Conservation (phyloP, 2,888 invertebrate genomes). For the Pollenia amentaria region DNA sequence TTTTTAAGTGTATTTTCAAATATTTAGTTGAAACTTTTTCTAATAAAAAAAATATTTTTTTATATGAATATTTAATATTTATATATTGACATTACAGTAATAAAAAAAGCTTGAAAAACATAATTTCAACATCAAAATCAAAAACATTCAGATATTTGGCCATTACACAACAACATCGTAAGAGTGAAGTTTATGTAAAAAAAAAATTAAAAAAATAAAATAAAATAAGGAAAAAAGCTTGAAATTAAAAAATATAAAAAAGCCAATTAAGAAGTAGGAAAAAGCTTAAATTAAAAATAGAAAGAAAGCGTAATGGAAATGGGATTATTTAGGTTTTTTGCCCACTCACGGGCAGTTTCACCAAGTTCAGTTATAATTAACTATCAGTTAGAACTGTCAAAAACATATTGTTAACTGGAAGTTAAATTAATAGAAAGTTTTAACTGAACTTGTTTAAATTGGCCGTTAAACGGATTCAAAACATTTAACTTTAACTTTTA, state of each 20-base stretch:
- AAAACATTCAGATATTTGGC: slow-evolving; percentile 44
- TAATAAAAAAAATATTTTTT: slow-evolving; percentile 21
- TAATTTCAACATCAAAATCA: slow-evolving; percentile 8
- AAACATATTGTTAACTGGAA: no score
- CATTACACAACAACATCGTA: slow-evolving; percentile 66
- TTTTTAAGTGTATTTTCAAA: slow-evolving; percentile 32
- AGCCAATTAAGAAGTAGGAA: slow-evolving; percentile 5
- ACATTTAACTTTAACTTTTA: background rate
- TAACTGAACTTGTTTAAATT: no score
- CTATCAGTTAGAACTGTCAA: no score
- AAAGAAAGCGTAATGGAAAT: background rate
- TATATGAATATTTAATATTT: slow-evolving; percentile 48
- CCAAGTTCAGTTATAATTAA: no score
- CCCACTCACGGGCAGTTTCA: background rate
- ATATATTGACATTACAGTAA: slow-evolving; percentile 72
- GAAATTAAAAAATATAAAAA: background rate
- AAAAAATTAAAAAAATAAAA: slow-evolving; percentile 19
- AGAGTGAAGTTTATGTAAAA: slow-evolving; percentile 48
- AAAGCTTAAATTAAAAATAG: background rate
- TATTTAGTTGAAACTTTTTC: slow-evolving; percentile 32
- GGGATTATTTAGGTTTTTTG: background rate
- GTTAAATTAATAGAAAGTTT: no score
- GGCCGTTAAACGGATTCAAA: background rate
- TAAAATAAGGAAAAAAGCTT: slow-evolving; percentile 32
- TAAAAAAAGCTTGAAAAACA: slow-evolving; percentile 60